phyloP scores from a whole-genome alignment of 2,113 vertebrate species.

The Otus sunia region DNA sequence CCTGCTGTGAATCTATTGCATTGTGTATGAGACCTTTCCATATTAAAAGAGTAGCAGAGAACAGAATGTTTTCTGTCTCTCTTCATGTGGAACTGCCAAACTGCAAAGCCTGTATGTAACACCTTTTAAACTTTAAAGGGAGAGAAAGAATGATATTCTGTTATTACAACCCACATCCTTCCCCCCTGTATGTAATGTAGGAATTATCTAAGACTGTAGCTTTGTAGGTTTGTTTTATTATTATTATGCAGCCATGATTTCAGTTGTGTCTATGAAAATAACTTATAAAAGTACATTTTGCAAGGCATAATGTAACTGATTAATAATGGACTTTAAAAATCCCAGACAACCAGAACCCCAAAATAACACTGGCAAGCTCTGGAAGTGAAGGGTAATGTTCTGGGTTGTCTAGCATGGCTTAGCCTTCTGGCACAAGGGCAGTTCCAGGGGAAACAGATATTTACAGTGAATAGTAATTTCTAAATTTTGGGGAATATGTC shows the following conservation, averaged over 20 bases:
- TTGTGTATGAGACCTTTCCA: slow-evolving; percentile 32
- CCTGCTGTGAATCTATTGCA: slow-evolving; percentile 48
- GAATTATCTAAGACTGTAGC: not conserved
- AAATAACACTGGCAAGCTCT: not conserved
- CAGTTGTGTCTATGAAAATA: not conserved
- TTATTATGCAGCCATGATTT: not conserved
- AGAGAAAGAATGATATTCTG: not conserved
- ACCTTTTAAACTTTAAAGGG: not conserved
- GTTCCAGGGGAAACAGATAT: not conserved
- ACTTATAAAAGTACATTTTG: not conserved
- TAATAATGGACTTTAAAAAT: not conserved
- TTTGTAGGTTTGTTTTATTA: not conserved
- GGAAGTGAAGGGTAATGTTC: not conserved
- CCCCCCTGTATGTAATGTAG: not conserved
- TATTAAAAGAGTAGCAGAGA: slow-evolving; percentile 17
- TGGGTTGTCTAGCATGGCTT: not conserved
- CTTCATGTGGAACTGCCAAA: not conserved
- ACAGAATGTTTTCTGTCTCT: not conserved
- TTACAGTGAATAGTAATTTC: not conserved
- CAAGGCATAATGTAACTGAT: not conserved
- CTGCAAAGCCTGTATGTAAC: not conserved
- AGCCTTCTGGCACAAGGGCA: not conserved
- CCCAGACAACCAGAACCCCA: not conserved
- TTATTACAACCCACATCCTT: not conserved
- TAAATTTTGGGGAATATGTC: not conserved